Percentiles rank a stretch among this genome's conserved stretches.
These are phyloP conservation scores for Hydrozoanthus tunicans DNA, from an alignment of 64 coral and sea anemone genomes.

Conservation along the genomic window DNA sequence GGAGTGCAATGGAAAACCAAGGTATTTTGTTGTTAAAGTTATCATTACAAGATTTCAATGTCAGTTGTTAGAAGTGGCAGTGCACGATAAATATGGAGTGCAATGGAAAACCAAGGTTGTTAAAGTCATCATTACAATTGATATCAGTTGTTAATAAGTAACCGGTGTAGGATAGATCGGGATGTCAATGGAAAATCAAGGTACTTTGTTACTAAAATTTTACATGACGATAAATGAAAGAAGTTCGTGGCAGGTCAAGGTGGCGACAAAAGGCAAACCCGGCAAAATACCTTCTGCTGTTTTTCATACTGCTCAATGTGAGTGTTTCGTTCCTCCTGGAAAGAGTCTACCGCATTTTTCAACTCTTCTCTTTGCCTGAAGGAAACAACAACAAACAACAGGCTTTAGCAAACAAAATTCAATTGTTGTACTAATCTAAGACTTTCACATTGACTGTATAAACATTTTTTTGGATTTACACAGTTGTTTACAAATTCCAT, in stretches of 20 bases:
- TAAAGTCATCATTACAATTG: no score
- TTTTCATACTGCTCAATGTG: conserved; percentile 55
- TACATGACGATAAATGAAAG: neutral
- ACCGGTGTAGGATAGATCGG: no score
- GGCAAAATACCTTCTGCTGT: conserved; percentile 36
- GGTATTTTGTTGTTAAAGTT: no score
- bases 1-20: no score
- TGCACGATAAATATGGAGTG: no score
- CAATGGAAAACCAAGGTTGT: no score
- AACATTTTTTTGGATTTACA: neutral
- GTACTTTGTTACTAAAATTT: neutral
- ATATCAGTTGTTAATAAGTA: no score
- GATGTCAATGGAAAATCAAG: neutral
- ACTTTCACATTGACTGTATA: neutral
- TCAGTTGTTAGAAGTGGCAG: neutral
- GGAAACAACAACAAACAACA: neutral
- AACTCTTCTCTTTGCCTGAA: conserved; percentile 22
- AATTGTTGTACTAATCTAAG: neutral
- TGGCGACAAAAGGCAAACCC: neutral
- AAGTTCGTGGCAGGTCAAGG: neutral
- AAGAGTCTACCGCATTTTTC: conserved; percentile 16
- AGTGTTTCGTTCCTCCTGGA: conserved; percentile 29
- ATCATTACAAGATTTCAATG: neutral
- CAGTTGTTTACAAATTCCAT: no score
- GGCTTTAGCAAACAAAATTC: neutral